Percentiles rank a stretch among this genome's conserved stretches.
Conservation (phyloP, 1,140 invertebrate species). For the Galendromus occidentalis region DNA sequence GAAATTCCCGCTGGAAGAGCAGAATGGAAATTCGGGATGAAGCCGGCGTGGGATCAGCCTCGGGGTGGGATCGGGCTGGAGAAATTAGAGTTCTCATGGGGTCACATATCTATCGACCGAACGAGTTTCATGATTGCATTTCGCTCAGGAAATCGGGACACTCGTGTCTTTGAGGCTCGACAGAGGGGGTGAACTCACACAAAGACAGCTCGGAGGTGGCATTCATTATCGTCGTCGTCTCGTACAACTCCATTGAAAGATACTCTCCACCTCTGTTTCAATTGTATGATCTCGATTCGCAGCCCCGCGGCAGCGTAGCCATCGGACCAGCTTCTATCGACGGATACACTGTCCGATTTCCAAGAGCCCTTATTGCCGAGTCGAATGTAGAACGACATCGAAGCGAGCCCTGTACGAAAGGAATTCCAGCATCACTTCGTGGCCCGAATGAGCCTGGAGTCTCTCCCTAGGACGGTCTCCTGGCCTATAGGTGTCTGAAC, state of each 20-base stretch:
- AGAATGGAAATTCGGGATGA: neutral
- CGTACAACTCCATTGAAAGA: neutral
- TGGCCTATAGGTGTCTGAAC: neutral
- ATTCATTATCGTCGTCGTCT: neutral
- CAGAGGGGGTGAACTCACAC: neutral
- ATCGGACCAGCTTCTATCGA: neutral
- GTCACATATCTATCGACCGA: neutral
- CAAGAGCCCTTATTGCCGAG: neutral
- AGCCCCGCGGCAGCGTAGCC: neutral
- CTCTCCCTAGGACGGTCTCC: neutral
- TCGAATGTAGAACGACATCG: neutral
- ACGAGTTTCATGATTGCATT: neutral
- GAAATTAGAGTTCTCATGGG: neutral
- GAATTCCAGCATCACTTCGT: neutral
- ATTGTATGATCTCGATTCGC: neutral
- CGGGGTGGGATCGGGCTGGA: neutral
- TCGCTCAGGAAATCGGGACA: neutral
- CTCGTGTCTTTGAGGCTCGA: neutral
- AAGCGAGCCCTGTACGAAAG: neutral
- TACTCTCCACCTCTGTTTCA: neutral
- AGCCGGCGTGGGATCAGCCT: neutral
- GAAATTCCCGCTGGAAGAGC: neutral
- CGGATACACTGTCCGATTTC: neutral
- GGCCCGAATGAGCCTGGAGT: neutral
- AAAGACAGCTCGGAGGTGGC: neutral